phyloP scores from a whole-genome alignment of 2,797 vertebrate species.

The Enteromius trimaculatus region DNA sequence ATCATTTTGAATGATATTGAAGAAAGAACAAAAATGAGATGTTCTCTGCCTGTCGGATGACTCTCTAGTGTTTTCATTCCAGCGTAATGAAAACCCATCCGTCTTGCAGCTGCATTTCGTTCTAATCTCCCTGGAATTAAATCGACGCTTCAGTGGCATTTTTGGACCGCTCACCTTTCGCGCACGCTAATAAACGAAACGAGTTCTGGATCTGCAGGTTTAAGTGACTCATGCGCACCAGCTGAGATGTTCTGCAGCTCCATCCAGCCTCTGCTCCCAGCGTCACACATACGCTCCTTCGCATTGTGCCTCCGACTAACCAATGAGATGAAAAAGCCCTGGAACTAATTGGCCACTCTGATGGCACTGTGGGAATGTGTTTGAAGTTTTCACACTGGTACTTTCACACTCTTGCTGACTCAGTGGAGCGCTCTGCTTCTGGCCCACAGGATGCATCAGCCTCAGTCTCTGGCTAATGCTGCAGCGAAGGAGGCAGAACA shows the following conservation, averaged over 20 bases:
- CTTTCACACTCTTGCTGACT: conserved; percentile 54
- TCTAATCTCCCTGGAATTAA: conserved; percentile 35
- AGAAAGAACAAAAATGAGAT: conserved; percentile 51
- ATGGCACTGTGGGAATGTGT: conserved; percentile 31
- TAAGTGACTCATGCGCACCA: conserved; percentile 46
- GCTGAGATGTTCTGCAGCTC: conserved; percentile 38
- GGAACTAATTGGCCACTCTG: conserved; percentile 51
- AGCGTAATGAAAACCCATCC: conserved; percentile 37
- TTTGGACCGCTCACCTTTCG: conserved; percentile 24
- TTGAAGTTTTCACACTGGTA: conserved; percentile 55
- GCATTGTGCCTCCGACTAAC: conserved; percentile 28
- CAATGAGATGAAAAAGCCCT: conserved; percentile 39
- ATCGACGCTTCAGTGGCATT: neutral
- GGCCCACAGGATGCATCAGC: conserved; percentile 14
- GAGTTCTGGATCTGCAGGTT: conserved; percentile 41
- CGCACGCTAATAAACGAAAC: conserved; percentile 5
- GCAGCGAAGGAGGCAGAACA: conserved; percentile 7
- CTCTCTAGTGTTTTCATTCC: conserved; percentile 34
- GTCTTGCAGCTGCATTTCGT: conserved; percentile 16
- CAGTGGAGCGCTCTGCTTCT: conserved; percentile 51
- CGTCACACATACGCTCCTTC: conserved; percentile 18
- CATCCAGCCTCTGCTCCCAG: conserved; percentile 41
- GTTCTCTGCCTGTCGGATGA: neutral
- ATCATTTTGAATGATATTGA: conserved; percentile 43
- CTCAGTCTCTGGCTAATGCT: neutral